Conservation (phyloP, 2,113 vertebrate genomes). For the Plecotus auritus region DNA sequence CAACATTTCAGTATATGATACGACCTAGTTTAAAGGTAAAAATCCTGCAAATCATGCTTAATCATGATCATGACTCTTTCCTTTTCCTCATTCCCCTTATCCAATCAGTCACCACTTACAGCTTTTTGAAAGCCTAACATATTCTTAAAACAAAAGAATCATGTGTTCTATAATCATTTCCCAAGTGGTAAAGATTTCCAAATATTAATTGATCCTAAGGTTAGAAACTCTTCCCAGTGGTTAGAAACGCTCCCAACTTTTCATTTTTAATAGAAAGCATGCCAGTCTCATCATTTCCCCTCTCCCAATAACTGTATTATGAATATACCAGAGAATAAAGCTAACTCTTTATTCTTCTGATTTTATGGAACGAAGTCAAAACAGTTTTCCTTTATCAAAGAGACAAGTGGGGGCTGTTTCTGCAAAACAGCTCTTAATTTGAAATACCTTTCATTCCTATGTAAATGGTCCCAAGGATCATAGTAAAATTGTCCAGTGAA, state of each 20-base stretch:
- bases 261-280: conserved; percentile 18
- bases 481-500: not conserved
- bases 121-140: not conserved
- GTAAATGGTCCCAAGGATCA: not conserved
- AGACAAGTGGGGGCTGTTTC: not conserved
- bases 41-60: not conserved
- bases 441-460: conserved; percentile 3
- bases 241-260: not conserved
- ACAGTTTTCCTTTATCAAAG: conserved; percentile 10
- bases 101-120: not conserved
- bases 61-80: not conserved
- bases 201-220: not conserved
- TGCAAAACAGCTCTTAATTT: conserved; percentile 16
- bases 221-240: not conserved
- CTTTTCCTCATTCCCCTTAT: not conserved
- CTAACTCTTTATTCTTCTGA: not conserved
- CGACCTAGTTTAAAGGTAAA: not conserved
- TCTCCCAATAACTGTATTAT: not conserved
- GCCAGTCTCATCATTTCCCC: not conserved
- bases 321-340: not conserved
- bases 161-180: not conserved
- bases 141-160: conserved; percentile 8
- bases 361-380: conserved; percentile 31
- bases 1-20: not conserved
- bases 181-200: not conserved